Evolutionary conservation across 2,797 vertebrate genomes (phyloP).

Genomic region (Chelon auratus): DNA sequence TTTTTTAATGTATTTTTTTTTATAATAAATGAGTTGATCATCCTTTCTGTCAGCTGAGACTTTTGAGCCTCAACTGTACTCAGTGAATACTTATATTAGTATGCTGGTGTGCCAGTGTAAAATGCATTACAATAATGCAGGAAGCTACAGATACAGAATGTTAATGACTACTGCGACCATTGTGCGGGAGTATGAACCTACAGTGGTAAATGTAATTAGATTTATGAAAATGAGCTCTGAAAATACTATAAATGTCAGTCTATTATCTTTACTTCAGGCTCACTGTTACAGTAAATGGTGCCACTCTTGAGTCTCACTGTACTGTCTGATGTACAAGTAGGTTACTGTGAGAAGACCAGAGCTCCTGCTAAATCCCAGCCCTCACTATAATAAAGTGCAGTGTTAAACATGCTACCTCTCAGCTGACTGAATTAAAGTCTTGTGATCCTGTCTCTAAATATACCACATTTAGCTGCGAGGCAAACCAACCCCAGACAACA

Average conservation of each 20-base stretch:
- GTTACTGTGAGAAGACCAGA: slow-evolving; percentile 33
- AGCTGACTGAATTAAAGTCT: slow-evolving; percentile 78
- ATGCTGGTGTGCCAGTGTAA: too few species aligned
- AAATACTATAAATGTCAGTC: not conserved
- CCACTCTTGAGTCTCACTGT: slow-evolving; percentile 8
- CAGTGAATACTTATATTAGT: too few species aligned
- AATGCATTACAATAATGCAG: too few species aligned
- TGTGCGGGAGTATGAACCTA: too few species aligned
- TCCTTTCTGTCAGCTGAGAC: too few species aligned
- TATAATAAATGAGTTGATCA: too few species aligned
- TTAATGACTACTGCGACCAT: too few species aligned
- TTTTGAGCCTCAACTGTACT: too few species aligned
- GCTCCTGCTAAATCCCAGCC: slow-evolving; percentile 19
- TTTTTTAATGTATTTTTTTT: too few species aligned
- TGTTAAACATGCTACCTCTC: slow-evolving; percentile 45
- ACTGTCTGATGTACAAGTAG: slow-evolving; percentile 8
- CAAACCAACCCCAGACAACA: slow-evolving; percentile 29
- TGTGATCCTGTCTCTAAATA: slow-evolving; percentile 68
- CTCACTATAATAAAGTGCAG: slow-evolving; percentile 33
- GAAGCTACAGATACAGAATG: too few species aligned
- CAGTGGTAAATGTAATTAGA: too few species aligned
- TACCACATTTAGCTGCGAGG: slow-evolving; percentile 43
- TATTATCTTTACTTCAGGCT: not conserved
- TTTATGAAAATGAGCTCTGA: not conserved
- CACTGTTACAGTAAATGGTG: not conserved